Base-by-base conservation (phyloP, 2,797 vertebrate species). In the Macrochelys suwanniensis region DNA sequence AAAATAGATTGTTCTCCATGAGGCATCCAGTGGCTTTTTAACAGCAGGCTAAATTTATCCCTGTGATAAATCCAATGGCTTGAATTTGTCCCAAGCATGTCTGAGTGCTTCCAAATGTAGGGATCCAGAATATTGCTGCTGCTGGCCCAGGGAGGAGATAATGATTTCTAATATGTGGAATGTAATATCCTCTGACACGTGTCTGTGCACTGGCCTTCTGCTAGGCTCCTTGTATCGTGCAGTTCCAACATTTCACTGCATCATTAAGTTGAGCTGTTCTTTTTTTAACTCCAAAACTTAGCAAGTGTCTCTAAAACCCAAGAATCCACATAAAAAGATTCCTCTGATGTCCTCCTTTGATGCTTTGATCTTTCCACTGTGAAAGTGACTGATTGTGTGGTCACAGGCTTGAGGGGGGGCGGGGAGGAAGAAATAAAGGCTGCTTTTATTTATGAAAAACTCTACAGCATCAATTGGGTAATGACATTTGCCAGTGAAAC, bases 81-180 rank as follows among this genome's bases (percentile, higher is more conserved):
- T 45, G 71, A 90, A 93, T 93, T 95, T 90, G 33, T 95, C 88
- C 56, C 49, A 78, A 71, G 2, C 71, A 31, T 68, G 21, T 91
- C 85, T 93, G 84, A 97, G 53, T 88, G 59, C 82, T 97, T 95
- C 96, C 51, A 92, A 94, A 89, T 77, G 42, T 82, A 88, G 87
- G 94, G 89, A 95, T 94, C 86, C 1, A 0, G 95, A 88, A 80
- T 5, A 2, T n/a, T 65, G 84, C 79, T 92, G 71, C 68, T 93
- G 82, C 85, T 92, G 78, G 92, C 77, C 95, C 80, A 28, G 80
- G 85, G 82, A 93, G 81, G 80, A 91, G 65, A 92, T 92, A 3
- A 3, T 97, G 94, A 95, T 71, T 97, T 97, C 80, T 95, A 84
- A 47, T 78, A 61, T 87, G 78, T 93, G 95, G 92, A 97, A 97